phyloP scores from a whole-genome alignment of 2,888 invertebrate genomes.

The Plagodis pulveraria region DNA sequence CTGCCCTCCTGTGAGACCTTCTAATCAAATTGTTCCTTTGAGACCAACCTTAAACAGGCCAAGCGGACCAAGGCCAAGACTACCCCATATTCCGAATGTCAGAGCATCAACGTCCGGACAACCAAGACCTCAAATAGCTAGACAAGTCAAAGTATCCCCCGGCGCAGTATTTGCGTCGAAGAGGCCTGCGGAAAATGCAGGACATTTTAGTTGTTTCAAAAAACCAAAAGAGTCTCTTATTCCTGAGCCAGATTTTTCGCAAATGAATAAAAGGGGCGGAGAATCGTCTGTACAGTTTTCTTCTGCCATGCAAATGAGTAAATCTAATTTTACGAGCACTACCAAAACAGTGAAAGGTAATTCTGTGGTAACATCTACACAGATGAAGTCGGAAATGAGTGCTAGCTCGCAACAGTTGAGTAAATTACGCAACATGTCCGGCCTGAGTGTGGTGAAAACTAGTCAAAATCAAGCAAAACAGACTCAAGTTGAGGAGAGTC shows the following conservation, averaged over 20 bases:
- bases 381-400: slow-evolving; percentile 65
- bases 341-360: slow-evolving; percentile 65
- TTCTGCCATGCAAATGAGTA: slow-evolving; percentile 58
- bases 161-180: slow-evolving; percentile 54
- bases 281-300: slow-evolving; percentile 53
- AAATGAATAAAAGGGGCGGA: slow-evolving; percentile 41
- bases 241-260: slow-evolving; percentile 54
- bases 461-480: slow-evolving; percentile 66
- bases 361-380: slow-evolving; percentile 59
- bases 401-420: slow-evolving; percentile 63
- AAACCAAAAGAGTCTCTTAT: slow-evolving; percentile 71
- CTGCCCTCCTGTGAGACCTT: slow-evolving; percentile 41
- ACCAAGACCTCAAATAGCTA: slow-evolving; percentile 47
- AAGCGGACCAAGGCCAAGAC: slow-evolving; percentile 53
- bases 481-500: slow-evolving; percentile 62
- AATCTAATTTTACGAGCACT: slow-evolving; percentile 59
- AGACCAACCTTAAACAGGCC: slow-evolving; percentile 48
- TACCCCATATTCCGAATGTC: slow-evolving; percentile 47
- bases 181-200: slow-evolving; percentile 56
- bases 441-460: slow-evolving; percentile 66
- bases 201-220: slow-evolving; percentile 74
- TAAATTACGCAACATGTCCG: slow-evolving; percentile 62
- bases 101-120: slow-evolving; percentile 45
- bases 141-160: slow-evolving; percentile 65
- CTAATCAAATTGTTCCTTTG: slow-evolving; percentile 56